Conservation (phyloP, 2,113 vertebrate genomes). For the Perca flavescens region DNA sequence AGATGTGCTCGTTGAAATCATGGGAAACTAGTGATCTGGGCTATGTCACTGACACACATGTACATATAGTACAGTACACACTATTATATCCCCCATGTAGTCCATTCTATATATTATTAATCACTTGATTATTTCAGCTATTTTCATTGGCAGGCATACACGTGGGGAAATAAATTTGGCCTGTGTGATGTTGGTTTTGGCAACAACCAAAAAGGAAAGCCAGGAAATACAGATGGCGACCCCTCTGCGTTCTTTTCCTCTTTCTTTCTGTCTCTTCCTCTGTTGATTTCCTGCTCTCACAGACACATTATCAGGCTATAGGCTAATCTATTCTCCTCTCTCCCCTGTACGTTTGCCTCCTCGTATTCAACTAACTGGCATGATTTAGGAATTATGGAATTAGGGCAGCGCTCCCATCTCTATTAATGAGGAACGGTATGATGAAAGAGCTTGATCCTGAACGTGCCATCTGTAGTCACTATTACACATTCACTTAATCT, state of each 20-base stretch:
- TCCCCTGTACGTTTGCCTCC: slow-evolving; percentile 68
- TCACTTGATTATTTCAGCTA: slow-evolving; percentile 67
- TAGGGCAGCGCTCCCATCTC: slow-evolving; percentile 79
- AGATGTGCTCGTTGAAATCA: slow-evolving; percentile 67
- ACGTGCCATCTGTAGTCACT: slow-evolving; percentile 76
- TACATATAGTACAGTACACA: background rate
- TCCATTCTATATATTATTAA: slow-evolving; percentile 65
- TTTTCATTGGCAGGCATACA: slow-evolving; percentile 60
- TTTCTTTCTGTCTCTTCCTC: slow-evolving; percentile 39
- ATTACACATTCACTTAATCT: slow-evolving; percentile 68
- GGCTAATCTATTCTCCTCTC: slow-evolving; percentile 67
- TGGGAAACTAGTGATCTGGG: slow-evolving; percentile 51
- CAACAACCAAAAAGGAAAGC: slow-evolving; percentile 55
- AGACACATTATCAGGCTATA: slow-evolving; percentile 62
- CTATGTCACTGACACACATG: slow-evolving; percentile 47
- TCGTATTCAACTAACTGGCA: slow-evolving; percentile 73
- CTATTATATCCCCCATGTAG: slow-evolving; percentile 16
- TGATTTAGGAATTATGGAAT: slow-evolving; percentile 83
- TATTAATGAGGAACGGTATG: slow-evolving; percentile 79
- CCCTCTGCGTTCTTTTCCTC: slow-evolving; percentile 38
- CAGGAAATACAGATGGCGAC: slow-evolving; percentile 76
- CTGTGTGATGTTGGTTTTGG: slow-evolving; percentile 72
- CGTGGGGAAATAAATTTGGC: slow-evolving; percentile 64
- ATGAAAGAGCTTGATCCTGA: slow-evolving; percentile 80
- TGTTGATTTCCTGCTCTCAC: slow-evolving; percentile 48